phyloP scores from a whole-genome alignment of 2,797 vertebrate species.

The Psittacula derbiana region DNA sequence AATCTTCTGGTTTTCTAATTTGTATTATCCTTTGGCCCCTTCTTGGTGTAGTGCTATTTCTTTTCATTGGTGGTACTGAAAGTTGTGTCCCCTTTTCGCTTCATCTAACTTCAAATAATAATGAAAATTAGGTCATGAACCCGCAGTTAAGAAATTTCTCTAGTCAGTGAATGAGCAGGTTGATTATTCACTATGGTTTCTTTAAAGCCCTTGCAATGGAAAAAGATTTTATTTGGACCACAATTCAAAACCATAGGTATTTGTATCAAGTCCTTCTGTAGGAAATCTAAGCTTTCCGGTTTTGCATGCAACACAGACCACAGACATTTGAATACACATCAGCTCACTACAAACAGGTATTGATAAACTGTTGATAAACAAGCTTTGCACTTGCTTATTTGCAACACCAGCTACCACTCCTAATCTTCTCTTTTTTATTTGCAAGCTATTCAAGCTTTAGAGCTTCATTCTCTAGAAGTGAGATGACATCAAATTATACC shows the following conservation, averaged over 20 bases:
- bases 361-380: neutral
- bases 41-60: neutral
- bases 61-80: neutral
- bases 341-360: neutral
- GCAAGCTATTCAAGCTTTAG: neutral
- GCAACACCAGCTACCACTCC: neutral
- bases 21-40: neutral
- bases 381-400: neutral
- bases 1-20: neutral
- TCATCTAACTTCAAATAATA: neutral
- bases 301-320: neutral
- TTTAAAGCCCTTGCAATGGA: neutral
- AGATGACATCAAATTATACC: neutral
- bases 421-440: neutral
- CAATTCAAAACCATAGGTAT: neutral
- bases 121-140: neutral
- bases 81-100: neutral
- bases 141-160: neutral
- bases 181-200: neutral
- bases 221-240: neutral
- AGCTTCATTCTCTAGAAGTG: neutral
- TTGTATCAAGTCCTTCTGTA: neutral
- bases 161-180: neutral
- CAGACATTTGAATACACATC: neutral
- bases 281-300: neutral